These are phyloP conservation scores for Cerastis leucographa DNA, from an alignment of 2,888 invertebrate species.

Conservation along the genomic window DNA sequence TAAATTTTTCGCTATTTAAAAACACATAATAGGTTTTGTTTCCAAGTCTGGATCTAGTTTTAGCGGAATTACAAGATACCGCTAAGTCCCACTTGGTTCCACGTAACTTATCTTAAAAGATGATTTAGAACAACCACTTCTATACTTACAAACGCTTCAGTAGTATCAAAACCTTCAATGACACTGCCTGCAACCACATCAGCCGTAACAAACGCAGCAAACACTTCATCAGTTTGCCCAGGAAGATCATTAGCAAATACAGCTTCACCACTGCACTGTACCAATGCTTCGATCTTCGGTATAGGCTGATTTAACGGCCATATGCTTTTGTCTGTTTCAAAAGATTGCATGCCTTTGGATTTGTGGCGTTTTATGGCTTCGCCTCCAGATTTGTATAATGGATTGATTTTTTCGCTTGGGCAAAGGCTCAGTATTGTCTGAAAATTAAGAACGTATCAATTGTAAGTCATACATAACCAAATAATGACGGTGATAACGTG, in stretches of 20 bases:
- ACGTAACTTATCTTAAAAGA: background rate
- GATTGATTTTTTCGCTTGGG: slow-evolving; percentile 65
- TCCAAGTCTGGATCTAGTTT: background rate
- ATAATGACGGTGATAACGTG: background rate
- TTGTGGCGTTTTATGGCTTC: slow-evolving; percentile 60
- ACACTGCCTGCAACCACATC: slow-evolving; percentile 86
- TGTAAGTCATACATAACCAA: background rate
- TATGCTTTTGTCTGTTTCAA: slow-evolving; percentile 90
- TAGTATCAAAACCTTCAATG: slow-evolving; percentile 90
- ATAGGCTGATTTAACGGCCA: slow-evolving; percentile 93
- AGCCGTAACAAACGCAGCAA: slow-evolving; percentile 91
- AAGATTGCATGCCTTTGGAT: slow-evolving; percentile 91
- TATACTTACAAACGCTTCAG: slow-evolving; percentile 90
- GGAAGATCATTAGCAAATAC: slow-evolving; percentile 92
- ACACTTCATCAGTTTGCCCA: slow-evolving; percentile 91
- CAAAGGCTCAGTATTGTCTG: slow-evolving; percentile 72
- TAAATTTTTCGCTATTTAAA: background rate
- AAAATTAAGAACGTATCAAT: slow-evolving; percentile 11
- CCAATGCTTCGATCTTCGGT: slow-evolving; percentile 91
- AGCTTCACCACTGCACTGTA: slow-evolving; percentile 93
- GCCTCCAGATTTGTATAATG: slow-evolving; percentile 68
- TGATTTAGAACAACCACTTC: background rate
- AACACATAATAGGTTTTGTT: background rate
- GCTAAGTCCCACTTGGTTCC: background rate
- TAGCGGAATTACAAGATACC: background rate